phyloP scores from a whole-genome alignment of 2,888 invertebrate species.

The Gari tellinella region DNA sequence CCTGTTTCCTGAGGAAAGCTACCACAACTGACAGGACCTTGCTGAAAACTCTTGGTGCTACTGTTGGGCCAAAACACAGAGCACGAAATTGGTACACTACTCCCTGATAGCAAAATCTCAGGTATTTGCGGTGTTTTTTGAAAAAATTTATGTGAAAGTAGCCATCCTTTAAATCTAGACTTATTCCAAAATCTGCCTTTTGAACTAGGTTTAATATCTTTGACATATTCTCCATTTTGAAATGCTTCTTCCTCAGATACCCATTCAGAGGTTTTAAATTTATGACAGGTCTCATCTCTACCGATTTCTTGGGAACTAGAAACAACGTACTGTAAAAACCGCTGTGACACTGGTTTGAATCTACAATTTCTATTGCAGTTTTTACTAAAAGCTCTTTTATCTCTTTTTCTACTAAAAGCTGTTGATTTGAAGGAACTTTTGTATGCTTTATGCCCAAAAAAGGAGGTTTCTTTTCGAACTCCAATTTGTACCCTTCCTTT shows the following conservation, averaged over 20 bases:
- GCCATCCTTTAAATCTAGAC: constrained; percentile 45
- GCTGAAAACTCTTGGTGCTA: constrained; percentile 16
- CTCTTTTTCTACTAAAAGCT: too few species aligned
- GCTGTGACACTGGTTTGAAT: too few species aligned
- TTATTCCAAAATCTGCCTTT: constrained; percentile 44
- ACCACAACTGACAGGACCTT: constrained; percentile 25
- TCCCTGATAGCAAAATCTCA: constrained; percentile 38
- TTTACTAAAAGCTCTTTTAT: too few species aligned
- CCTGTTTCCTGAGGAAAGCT: constrained; percentile 23
- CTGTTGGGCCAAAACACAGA: constrained; percentile 39
- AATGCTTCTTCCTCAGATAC: constrained; percentile 41
- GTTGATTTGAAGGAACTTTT: constrained; percentile 5
- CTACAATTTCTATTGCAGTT: constrained; percentile 43
- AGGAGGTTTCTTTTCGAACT: constrained; percentile 32
- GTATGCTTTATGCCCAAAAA: constrained; percentile 26
- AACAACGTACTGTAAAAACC: constrained; percentile 54
- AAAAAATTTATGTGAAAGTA: constrained; percentile 41
- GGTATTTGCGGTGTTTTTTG: constrained; percentile 35
- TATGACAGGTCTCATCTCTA: constrained; percentile 30
- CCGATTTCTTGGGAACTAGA: constrained; percentile 40
- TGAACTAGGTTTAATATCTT: constrained; percentile 36
- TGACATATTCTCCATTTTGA: constrained; percentile 46
- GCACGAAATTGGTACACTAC: constrained; percentile 35
- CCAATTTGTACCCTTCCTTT: constrained; percentile 41
- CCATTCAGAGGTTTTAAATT: constrained; percentile 45